These are phyloP conservation scores for Chaetodon trifascialis DNA, from an alignment of 2,113 vertebrate genomes.

Conservation along the genomic window DNA sequence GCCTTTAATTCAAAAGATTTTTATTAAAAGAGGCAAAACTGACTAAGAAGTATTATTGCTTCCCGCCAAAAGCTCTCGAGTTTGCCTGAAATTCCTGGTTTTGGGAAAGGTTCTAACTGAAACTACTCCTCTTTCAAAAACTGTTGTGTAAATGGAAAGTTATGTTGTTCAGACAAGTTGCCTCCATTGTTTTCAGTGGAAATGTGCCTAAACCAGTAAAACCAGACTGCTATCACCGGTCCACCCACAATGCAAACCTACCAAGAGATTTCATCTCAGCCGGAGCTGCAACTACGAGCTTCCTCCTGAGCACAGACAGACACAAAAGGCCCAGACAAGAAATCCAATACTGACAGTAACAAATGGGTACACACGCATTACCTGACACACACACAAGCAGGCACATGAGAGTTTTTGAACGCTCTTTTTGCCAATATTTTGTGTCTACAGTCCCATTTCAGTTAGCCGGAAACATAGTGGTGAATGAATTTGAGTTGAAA, in stretches of 20 bases:
- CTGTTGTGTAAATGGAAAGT: slow-evolving; percentile 5
- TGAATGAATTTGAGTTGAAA: not conserved
- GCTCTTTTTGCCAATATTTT: not conserved
- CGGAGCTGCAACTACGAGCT: not conserved
- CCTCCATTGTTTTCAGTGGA: slow-evolving; percentile 48
- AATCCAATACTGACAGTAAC: slow-evolving; percentile 34
- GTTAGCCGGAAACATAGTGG: too few species aligned
- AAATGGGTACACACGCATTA: slow-evolving; percentile 1
- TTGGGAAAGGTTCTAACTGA: slow-evolving; percentile 2
- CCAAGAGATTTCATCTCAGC: slow-evolving; percentile 3
- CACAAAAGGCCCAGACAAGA: slow-evolving; percentile 11
- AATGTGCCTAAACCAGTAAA: slow-evolving; percentile 69
- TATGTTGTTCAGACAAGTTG: not conserved
- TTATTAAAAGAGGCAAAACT: not conserved
- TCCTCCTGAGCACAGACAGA: slow-evolving; percentile 8
- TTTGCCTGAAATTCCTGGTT: not conserved
- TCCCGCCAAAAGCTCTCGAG: not conserved
- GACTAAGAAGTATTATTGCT: not conserved
- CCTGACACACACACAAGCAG: not conserved
- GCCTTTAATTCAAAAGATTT: not conserved
- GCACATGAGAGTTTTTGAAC: not conserved
- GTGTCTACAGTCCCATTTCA: not conserved
- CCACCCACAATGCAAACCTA: slow-evolving; percentile 59
- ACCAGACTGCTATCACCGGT: slow-evolving; percentile 43
- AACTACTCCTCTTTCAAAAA: slow-evolving; percentile 37